Conservation (phyloP, 2,888 invertebrate genomes). For the Druceiella hillmani region DNA sequence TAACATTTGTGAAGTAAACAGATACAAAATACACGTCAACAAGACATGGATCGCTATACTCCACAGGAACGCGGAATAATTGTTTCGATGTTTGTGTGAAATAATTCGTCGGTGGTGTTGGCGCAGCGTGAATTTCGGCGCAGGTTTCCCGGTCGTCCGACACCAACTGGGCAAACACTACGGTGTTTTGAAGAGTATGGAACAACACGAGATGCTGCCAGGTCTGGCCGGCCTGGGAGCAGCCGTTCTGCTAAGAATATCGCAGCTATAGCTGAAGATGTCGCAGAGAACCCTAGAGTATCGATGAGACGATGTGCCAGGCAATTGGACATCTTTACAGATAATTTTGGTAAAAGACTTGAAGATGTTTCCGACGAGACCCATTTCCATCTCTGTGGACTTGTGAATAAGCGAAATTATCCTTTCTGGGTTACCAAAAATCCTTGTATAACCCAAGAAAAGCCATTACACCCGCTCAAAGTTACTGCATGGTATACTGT, state of each 20-base stretch:
- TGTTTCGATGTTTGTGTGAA: constrained; percentile 8
- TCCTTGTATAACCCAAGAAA: too few relatives aligned
- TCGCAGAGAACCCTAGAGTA: constrained; percentile 7
- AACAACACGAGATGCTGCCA: constrained; percentile 9
- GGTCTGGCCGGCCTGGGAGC: constrained; percentile 7
- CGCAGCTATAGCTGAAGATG: constrained; percentile 11
- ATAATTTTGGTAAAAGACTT: too few relatives aligned
- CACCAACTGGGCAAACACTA: constrained; percentile 15
- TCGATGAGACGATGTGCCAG: constrained; percentile 14
- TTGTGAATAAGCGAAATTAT: too few relatives aligned
- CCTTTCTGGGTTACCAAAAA: too few relatives aligned
- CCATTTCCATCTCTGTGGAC: too few relatives aligned
- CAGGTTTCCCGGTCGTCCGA: constrained; percentile 13
- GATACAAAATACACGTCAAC: constrained; percentile 5
- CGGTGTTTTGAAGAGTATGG: constrained; percentile 14
- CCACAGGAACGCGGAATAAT: constrained; percentile 11
- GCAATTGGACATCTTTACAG: constrained; percentile 13
- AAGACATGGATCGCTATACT: too few relatives aligned
- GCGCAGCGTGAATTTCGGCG: too few relatives aligned
- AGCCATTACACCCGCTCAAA: too few relatives aligned
- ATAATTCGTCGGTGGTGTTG: too few relatives aligned
- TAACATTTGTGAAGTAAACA: too few relatives aligned
- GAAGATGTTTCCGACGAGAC: too few relatives aligned
- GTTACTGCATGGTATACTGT: too few relatives aligned
- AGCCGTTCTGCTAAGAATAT: constrained; percentile 13